These are phyloP conservation scores for Eupristina koningsbergeri DNA, from an alignment of 1,140 invertebrate species.

Conservation along the genomic window DNA sequence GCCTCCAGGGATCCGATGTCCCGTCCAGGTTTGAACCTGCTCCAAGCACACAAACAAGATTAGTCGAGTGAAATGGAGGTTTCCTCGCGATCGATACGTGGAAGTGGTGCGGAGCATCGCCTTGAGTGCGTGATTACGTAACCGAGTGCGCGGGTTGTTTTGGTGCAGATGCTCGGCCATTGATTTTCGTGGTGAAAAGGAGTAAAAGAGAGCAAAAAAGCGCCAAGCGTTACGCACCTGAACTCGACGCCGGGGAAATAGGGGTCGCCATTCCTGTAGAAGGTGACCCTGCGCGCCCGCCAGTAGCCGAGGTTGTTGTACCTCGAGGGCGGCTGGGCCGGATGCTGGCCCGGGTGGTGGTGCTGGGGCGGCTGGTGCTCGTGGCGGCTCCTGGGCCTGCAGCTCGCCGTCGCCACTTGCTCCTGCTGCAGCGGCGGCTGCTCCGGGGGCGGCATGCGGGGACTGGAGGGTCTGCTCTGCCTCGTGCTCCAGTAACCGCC, in stretches of 20 bases:
- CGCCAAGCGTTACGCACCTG: conserved; percentile 68
- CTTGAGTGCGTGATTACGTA: not conserved
- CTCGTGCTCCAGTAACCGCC: conserved; percentile 75
- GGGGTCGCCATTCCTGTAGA: conserved; percentile 94
- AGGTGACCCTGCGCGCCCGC: conserved; percentile 88
- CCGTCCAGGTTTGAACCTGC: conserved; percentile 85
- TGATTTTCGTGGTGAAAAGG: not conserved
- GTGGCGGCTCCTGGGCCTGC: conserved; percentile 82
- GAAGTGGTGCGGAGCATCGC: too few species aligned
- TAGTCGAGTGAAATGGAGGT: too few species aligned
- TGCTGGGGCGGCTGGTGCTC: conserved; percentile 81
- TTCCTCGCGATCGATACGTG: not conserved
- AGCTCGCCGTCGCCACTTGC: conserved; percentile 62
- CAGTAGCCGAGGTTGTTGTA: conserved; percentile 89
- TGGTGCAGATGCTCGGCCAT: not conserved
- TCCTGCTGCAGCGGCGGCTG: conserved; percentile 71
- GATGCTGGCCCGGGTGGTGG: conserved; percentile 65
- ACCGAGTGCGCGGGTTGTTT: not conserved
- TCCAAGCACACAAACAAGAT: too few species aligned
- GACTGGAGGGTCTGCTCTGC: conserved; percentile 74
- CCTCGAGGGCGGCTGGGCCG: conserved; percentile 73
- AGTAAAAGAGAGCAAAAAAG: not conserved
- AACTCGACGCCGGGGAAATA: conserved; percentile 92
- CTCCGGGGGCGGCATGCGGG: conserved; percentile 75
- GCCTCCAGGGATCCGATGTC: conserved; percentile 91